Evolutionary conservation across 1,140 invertebrate species (phyloP).

Genomic region (Apis laboriosa): DNA sequence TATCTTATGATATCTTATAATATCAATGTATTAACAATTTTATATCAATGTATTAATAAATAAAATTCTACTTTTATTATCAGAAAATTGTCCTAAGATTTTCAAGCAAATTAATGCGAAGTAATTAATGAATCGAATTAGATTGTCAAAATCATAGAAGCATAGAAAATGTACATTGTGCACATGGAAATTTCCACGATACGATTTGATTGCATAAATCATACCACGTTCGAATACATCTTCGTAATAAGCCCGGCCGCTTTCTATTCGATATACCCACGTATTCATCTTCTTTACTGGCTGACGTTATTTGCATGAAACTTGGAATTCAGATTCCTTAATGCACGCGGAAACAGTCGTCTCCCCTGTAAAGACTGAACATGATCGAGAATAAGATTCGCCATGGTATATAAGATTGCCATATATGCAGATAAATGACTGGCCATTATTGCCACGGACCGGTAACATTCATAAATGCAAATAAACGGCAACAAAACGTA

Average conservation of each 20-base stretch:
- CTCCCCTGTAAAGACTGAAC: not conserved
- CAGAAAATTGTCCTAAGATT: too few relatives aligned
- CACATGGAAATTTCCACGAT: not conserved
- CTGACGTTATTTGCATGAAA: constrained; percentile 23
- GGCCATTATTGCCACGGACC: constrained; percentile 4
- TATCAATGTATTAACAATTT: too few relatives aligned
- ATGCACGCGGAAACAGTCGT: constrained; percentile 16
- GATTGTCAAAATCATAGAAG: not conserved
- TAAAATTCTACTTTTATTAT: too few relatives aligned
- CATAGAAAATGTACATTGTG: not conserved
- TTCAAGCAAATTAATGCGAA: not conserved
- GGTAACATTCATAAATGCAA: constrained; percentile 12
- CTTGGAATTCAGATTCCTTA: constrained; percentile 27
- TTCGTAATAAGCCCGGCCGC: constrained; percentile 9
- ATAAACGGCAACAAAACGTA: not conserved
- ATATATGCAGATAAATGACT: constrained; percentile 24
- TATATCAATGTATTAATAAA: too few relatives aligned
- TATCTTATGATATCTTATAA: too few relatives aligned
- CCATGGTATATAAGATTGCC: not conserved
- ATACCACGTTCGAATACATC: not conserved
- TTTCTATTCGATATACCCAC: not conserved
- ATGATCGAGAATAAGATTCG: constrained; percentile 29
- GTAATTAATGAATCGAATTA: not conserved
- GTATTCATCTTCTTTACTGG: constrained; percentile 36
- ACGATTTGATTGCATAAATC: not conserved